Evolutionary conservation across 2,888 invertebrate species (phyloP), one percentile per base, ranked within the genome.

Genomic region (Aphidius colemani): DNA sequence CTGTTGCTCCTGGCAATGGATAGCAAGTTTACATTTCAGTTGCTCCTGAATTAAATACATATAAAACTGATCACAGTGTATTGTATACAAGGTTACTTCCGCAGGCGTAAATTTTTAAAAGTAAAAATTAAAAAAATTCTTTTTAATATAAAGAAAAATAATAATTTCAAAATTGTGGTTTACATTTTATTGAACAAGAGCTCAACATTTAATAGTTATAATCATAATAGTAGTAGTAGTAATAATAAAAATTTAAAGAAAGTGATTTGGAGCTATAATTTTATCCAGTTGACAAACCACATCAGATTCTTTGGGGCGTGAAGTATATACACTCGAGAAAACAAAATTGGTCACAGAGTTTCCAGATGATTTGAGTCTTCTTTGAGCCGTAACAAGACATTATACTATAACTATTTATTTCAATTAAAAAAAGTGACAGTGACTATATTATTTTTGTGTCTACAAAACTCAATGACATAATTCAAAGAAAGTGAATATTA

Each of bases 1-100:
- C 73, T 70, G 75, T 77, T 77, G 75, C 77, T 60, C 45, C 55
- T 46, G 68, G 78, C 73, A 77, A 78, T 72, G 71, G 74, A 70
- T 70, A 72, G 70, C 75, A 72, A 72, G 58, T 49, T 53, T 13
- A 63, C 58, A 59, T 56, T 49, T 30, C 48, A 53, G 30, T 40
- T n/a, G 45, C 46, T 57, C 57, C 45, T 46, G 53, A 53, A 41
- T 40, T 30, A n/a, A 8, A 39, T 10, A 6, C 39, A 7, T 30
- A 51, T 8, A 51, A 30, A 30, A 13, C 8, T 11, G 39, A 53
- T 13, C 48, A 13, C 11, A 13, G 7, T 48, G 11, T 48, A 11
- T 10, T 45, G 9, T 45, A 10, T 10, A 13, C 48, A 13, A 48
- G 48, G 11, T 13, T 11, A 48, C 11, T 48, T 11, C 48, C 13